phyloP scores from a whole-genome alignment of 2,888 invertebrate genomes.

The Andricus quercusramuli region DNA sequence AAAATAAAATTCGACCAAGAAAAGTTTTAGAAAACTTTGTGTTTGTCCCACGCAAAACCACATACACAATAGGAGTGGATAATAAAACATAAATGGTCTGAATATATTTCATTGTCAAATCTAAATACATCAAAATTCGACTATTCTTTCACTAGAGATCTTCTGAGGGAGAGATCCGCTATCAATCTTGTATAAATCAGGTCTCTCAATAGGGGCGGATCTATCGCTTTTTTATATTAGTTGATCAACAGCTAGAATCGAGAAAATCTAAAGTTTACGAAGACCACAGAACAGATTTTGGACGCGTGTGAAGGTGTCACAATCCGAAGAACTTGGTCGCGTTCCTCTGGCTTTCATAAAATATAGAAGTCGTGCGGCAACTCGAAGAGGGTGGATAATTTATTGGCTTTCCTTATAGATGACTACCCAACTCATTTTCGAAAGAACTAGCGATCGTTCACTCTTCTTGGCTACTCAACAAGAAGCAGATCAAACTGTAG shows the following conservation, averaged over 20 bases:
- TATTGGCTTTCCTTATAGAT: conserved; percentile 51
- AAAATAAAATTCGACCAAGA: conserved; percentile 5
- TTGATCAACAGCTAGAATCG: conserved; percentile 11
- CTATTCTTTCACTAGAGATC: not conserved
- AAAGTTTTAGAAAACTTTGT: not conserved
- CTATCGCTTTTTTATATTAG: conserved; percentile 26
- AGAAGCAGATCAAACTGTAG: conserved; percentile 25
- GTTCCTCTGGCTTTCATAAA: conserved; percentile 6
- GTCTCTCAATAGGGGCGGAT: not conserved
- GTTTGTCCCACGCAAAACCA: conserved; percentile 9
- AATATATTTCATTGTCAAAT: conserved; percentile 28
- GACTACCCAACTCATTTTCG: conserved; percentile 49
- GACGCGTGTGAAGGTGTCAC: conserved; percentile 27
- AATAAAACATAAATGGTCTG: conserved; percentile 23
- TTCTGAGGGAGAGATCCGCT: not conserved
- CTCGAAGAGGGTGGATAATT: conserved; percentile 53
- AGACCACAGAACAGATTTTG: conserved; percentile 35
- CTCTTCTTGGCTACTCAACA: conserved; percentile 15
- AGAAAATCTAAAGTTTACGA: conserved; percentile 10
- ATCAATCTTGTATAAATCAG: conserved; percentile 33
- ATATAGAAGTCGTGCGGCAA: conserved; percentile 38
- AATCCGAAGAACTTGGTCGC: not conserved
- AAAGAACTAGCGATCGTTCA: conserved; percentile 35
- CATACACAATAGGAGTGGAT: not conserved
- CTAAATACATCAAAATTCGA: conserved; percentile 20